A percentile compares a stretch with the other conserved stretches of the same genome.
These are phyloP conservation scores for Galaxea fascicularis DNA, from an alignment of 92 coral and sea anemone genomes.

Conservation along the genomic window DNA sequence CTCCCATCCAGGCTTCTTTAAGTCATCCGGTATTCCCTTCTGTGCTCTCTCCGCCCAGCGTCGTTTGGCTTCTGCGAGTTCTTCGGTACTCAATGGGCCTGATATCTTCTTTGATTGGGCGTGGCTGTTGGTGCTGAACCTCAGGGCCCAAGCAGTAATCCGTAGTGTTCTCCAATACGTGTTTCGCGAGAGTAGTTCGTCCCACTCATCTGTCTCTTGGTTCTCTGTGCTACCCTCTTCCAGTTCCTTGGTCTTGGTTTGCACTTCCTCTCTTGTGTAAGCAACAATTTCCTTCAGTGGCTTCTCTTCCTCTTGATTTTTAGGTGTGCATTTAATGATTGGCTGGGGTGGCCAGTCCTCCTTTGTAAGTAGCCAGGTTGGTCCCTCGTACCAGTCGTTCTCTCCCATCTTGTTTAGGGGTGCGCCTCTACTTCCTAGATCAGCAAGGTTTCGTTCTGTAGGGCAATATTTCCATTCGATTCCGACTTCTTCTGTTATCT, in stretches of 20 bases:
- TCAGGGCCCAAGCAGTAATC: conserved; percentile 60
- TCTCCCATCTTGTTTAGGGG: conserved; percentile 50
- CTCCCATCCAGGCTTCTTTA: conserved; percentile 51
- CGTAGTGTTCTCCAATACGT: conserved; percentile 46
- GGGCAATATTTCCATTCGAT: conserved; percentile 55
- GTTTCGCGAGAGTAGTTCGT: conserved; percentile 16
- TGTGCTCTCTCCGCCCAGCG: conserved; percentile 47
- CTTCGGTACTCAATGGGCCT: conserved; percentile 54
- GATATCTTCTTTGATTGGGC: conserved; percentile 13
- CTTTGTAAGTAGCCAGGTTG: conserved; percentile 46
- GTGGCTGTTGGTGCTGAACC: conserved; percentile 53
- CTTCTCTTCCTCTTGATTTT: conserved; percentile 35
- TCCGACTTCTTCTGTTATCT: conserved; percentile 17
- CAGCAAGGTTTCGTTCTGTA: conserved; percentile 47
- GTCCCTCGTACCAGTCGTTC: conserved; percentile 46
- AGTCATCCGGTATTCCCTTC: conserved; percentile 12
- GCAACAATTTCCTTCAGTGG: background rate
- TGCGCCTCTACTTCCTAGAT: conserved; percentile 65
- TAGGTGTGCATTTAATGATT: conserved; percentile 17
- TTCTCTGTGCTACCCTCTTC: no score
- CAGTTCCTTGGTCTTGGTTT: no score
- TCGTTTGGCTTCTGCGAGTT: conserved; percentile 39
- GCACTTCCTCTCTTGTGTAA: conserved; percentile 30
- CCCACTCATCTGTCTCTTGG: conserved; percentile 68
- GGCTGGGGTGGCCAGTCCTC: conserved; percentile 60